Base-by-base conservation (phyloP, 2,888 invertebrate genomes). In the Agriopis aurantiaria region DNA sequence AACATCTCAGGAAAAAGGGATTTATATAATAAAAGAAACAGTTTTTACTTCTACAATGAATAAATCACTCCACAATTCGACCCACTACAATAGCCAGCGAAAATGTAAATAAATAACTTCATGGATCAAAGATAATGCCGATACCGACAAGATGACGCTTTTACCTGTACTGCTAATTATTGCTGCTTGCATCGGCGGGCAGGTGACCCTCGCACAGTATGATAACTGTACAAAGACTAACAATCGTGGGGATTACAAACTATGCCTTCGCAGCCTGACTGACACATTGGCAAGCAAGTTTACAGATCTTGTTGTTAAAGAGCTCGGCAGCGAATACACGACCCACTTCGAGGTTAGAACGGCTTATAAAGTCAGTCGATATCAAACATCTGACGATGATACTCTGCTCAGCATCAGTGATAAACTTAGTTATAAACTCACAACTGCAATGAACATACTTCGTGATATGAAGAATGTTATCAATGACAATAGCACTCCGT, bases 131-230 rank as follows among this genome's bases (percentile, higher is more conserved):
- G 84, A 87, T 84, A 82, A 84, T 85, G 85, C 83, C 82, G 85
- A 88, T 85, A 87, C 85, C 81, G 85, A 88, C 86, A 92, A 87
- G 81, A 93, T 93, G 93, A 92, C 88, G 88, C 73, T 87, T 82
- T 83, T 90, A 87, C 86, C 88, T 78, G 80, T 90, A 78, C 82
- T 91, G 80, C 84, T 92, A 83, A 84, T 85, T 80, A 85, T 91
- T 82, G 83, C 84, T 72, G 79, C 80, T 69, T 80, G 80, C 79
- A 78, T 84, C 79, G 83, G 86, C 74, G 78, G 83, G 76, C 80
- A 77, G 74, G 73, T 81, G 72, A 86, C 86, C 79, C 74, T 82
- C 58, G 88, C 90, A 70, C 85, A 92, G 78, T 86, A 85, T 81
- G 92, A 92, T 79, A 91, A 90, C 73, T 91, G 91, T 75, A 89